A percentile compares a stretch with the other conserved stretches of the same genome.
phyloP scores from a whole-genome alignment of 2,888 invertebrate genomes.

The Torymus texanus region DNA sequence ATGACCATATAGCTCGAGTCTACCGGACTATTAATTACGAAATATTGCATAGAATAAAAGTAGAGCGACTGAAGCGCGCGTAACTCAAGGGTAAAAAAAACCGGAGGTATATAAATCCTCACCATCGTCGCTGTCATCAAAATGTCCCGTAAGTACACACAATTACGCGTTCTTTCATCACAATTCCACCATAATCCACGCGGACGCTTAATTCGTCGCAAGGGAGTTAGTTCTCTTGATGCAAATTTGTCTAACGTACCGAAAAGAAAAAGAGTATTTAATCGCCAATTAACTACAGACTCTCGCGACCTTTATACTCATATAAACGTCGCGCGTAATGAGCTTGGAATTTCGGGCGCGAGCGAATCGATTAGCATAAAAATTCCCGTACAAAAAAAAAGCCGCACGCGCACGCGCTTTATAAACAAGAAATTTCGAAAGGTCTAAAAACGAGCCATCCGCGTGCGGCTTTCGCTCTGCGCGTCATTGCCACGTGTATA shows the following conservation, averaged over 20 bases:
- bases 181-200: background rate
- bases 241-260: too few species aligned
- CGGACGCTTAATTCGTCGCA: too few species aligned
- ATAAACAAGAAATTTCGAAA: conserved; percentile 45
- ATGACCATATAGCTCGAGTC: background rate
- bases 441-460: conserved; percentile 32
- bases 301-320: background rate
- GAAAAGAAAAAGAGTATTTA: too few species aligned
- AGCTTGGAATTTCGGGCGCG: background rate
- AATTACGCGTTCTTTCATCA: conserved; percentile 14
- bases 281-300: too few species aligned
- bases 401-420: conserved; percentile 14
- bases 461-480: conserved; percentile 23
- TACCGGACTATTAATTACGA: background rate
- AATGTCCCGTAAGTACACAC: background rate
- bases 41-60: too few species aligned
- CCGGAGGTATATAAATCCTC: conserved; percentile 13
- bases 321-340: background rate
- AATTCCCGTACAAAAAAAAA: conserved; percentile 14
- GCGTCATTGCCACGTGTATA: background rate
- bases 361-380: conserved; percentile 36
- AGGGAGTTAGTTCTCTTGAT: too few species aligned
- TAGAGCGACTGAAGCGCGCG: too few species aligned
- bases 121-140: background rate
- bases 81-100: conserved; percentile 5